phyloP scores from a whole-genome alignment of 2,113 vertebrate genomes.

The Notothenia coriiceps region DNA sequence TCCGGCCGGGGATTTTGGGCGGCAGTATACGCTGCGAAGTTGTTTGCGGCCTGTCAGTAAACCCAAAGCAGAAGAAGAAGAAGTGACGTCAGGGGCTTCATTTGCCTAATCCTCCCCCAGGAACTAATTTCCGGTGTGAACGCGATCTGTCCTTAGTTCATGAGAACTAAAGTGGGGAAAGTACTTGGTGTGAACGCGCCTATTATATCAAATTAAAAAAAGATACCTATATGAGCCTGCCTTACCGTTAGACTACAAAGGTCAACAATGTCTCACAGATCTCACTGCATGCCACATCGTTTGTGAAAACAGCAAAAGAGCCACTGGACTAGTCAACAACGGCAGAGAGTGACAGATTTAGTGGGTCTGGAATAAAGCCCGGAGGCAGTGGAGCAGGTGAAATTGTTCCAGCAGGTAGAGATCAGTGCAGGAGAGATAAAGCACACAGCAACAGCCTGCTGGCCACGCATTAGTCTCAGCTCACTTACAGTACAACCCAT shows the following conservation, averaged over 20 bases:
- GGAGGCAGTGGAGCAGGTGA: constrained; percentile 76
- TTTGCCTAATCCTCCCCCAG: too few species aligned
- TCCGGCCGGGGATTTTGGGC: too few species aligned
- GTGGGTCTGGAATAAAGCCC: constrained; percentile 75
- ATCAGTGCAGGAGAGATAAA: constrained; percentile 77
- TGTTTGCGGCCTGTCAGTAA: too few species aligned
- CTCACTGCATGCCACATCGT: background rate
- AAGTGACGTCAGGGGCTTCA: too few species aligned
- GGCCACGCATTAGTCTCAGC: constrained; percentile 77
- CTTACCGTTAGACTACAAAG: background rate
- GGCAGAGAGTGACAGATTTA: constrained; percentile 39
- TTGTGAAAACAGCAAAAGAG: background rate
- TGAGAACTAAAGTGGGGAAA: too few species aligned
- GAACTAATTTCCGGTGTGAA: too few species aligned
- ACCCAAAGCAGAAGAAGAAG: too few species aligned
- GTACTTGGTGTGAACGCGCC: too few species aligned
- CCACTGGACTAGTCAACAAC: constrained; percentile 1
- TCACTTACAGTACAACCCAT: constrained; percentile 65
- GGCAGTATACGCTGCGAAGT: too few species aligned
- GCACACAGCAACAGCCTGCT: constrained; percentile 74
- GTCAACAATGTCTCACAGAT: constrained; percentile 1
- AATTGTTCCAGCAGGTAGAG: constrained; percentile 75
- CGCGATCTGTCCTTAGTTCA: too few species aligned
- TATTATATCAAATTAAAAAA: background rate
- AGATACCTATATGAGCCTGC: background rate